Evolutionary conservation across 2,888 invertebrate genomes (phyloP).

Genomic region (Synergus umbraculus): DNA sequence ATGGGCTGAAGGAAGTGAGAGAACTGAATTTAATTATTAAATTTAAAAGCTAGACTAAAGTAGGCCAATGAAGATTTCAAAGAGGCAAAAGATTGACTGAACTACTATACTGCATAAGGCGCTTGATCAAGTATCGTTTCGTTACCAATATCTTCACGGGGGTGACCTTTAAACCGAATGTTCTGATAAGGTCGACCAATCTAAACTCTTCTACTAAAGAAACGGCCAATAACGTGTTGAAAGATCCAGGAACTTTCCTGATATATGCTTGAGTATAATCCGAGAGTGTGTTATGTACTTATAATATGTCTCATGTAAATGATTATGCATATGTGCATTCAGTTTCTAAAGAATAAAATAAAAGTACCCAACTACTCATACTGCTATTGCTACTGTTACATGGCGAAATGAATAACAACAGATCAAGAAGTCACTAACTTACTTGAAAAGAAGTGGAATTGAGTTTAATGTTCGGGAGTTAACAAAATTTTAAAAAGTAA

Average conservation of each 20-base stretch:
- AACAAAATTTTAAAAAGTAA: neutral
- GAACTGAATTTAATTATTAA: conserved; percentile 2
- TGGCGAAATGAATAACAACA: neutral
- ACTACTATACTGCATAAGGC: conserved; percentile 5
- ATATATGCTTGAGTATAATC: neutral
- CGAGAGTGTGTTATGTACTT: too few species aligned
- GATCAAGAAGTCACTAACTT: neutral
- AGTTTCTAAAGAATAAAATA: neutral
- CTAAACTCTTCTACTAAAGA: conserved; percentile 44
- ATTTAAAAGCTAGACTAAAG: neutral
- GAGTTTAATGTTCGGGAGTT: neutral
- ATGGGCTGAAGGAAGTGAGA: conserved; percentile 1
- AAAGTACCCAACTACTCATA: neutral
- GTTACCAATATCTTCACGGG: conserved; percentile 67
- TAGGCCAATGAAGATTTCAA: neutral
- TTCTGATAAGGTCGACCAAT: conserved; percentile 63
- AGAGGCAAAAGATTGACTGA: conserved; percentile 21
- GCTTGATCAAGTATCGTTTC: conserved; percentile 43
- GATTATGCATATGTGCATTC: neutral
- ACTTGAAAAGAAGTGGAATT: neutral
- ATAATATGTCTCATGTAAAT: neutral
- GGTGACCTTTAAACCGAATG: conserved; percentile 72
- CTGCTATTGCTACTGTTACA: neutral
- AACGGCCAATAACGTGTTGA: conserved; percentile 48
- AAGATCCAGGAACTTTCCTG: conserved; percentile 18